Evolutionary conservation across 2,888 invertebrate genomes (phyloP).

Genomic region (Galerucella nymphaeae): DNA sequence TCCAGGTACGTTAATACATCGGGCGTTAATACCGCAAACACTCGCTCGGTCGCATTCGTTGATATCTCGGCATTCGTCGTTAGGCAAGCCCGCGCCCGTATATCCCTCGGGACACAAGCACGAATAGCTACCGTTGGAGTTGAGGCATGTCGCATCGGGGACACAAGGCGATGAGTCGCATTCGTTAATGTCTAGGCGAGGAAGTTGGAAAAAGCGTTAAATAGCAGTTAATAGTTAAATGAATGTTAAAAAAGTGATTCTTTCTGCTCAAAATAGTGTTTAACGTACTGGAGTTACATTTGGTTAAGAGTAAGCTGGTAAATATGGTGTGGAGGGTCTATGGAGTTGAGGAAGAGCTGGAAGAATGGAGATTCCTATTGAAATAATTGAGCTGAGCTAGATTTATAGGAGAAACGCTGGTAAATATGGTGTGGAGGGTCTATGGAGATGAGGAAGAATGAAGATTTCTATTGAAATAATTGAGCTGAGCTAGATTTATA

Average conservation of each 20-base stretch:
- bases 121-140: slow-evolving; percentile 79
- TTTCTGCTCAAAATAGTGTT: background rate
- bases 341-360: too few species aligned
- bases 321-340: too few species aligned
- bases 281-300: background rate
- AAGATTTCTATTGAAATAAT: too few species aligned
- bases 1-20: slow-evolving; percentile 85
- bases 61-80: slow-evolving; percentile 76
- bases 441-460: too few species aligned
- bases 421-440: too few species aligned
- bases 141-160: slow-evolving; percentile 77
- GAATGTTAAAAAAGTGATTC: background rate
- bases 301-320: too few species aligned
- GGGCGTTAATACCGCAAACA: slow-evolving; percentile 80
- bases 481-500: too few species aligned
- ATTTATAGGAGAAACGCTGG: too few species aligned
- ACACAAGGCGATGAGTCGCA: slow-evolving; percentile 75
- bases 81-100: slow-evolving; percentile 64
- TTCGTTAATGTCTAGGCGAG: slow-evolving; percentile 76
- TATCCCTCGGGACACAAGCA: slow-evolving; percentile 81
- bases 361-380: too few species aligned
- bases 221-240: slow-evolving; percentile 33
- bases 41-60: slow-evolving; percentile 77
- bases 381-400: too few species aligned
- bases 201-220: slow-evolving; percentile 37